Conservation (phyloP, 2,888 invertebrate species). For the Rotaria macrura region DNA sequence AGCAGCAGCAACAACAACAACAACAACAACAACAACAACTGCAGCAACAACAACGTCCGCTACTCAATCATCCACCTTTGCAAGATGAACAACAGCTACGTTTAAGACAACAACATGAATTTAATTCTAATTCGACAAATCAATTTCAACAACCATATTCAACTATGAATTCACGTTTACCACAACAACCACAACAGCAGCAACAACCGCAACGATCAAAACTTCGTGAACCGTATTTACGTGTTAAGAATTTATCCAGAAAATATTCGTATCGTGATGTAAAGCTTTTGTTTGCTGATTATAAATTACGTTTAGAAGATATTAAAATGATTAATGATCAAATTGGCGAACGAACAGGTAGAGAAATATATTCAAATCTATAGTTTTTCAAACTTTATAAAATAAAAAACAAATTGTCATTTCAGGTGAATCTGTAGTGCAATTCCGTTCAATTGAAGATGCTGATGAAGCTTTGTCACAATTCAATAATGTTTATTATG, state of each 20-base stretch:
- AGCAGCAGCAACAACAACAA: not conserved
- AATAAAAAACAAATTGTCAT: too few relatives aligned
- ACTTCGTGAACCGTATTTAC: not conserved
- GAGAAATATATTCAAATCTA: too few relatives aligned
- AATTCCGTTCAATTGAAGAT: slow-evolving; percentile 17
- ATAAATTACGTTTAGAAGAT: slow-evolving; percentile 21
- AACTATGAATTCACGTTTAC: not conserved
- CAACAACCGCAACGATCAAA: not conserved
- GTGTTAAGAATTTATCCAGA: slow-evolving; percentile 5
- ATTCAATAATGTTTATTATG: slow-evolving; percentile 11
- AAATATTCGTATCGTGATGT: slow-evolving; percentile 24
- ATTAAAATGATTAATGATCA: slow-evolving; percentile 23
- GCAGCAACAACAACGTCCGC: not conserved
- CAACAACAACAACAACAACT: not conserved
- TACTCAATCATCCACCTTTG: not conserved
- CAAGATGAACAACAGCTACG: not conserved
- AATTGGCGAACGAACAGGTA: slow-evolving; percentile 21
- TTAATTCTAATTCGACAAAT: not conserved
- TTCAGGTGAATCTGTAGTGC: not conserved
- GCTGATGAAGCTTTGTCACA: not conserved
- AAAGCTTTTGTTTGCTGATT: slow-evolving; percentile 19
- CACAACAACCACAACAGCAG: not conserved
- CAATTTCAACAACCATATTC: not conserved
- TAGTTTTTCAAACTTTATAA: too few relatives aligned
- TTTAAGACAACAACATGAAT: not conserved